These are phyloP conservation scores for Papilio helenus DNA, from an alignment of 1,140 invertebrate species.

Conservation along the genomic window DNA sequence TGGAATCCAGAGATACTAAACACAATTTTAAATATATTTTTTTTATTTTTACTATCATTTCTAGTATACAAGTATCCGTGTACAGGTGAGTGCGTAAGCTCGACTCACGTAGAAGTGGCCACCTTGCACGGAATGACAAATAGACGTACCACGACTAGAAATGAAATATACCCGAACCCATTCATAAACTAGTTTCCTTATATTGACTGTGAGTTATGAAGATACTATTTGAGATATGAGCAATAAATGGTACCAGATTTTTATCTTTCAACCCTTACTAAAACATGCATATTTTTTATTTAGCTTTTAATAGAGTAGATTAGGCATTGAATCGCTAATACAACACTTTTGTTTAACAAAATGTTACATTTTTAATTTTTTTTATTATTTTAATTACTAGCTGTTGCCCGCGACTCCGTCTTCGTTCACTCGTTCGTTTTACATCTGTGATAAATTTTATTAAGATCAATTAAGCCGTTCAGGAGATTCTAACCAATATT, in stretches of 20 bases:
- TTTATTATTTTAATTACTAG: too few species aligned
- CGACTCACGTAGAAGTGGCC: slow-evolving; percentile 64
- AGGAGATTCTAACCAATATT: too few species aligned
- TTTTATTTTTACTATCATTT: slow-evolving; percentile 28
- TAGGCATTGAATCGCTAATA: too few species aligned
- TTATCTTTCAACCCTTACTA: slow-evolving; percentile 4
- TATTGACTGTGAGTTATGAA: slow-evolving; percentile 39
- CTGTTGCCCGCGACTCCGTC: too few species aligned
- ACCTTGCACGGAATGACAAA: slow-evolving; percentile 63
- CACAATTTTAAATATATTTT: too few species aligned
- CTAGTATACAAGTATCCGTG: slow-evolving; percentile 48
- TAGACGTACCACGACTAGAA: slow-evolving; percentile 54
- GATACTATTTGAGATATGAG: slow-evolving; percentile 34
- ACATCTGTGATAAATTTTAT: too few species aligned
- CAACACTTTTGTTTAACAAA: too few species aligned
- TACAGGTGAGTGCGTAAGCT: slow-evolving; percentile 69
- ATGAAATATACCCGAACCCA: slow-evolving; percentile 60
- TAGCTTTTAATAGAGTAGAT: not conserved
- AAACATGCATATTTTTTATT: not conserved
- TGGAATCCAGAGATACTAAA: not conserved
- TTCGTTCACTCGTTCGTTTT: too few species aligned
- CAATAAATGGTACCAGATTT: slow-evolving; percentile 26
- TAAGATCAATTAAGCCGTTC: too few species aligned
- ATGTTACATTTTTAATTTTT: too few species aligned
- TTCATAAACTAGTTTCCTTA: slow-evolving; percentile 53